A percentile compares a stretch with the other conserved stretches of the same genome.
phyloP scores from a whole-genome alignment of 2,797 vertebrate genomes.

The Danio kyathit region DNA sequence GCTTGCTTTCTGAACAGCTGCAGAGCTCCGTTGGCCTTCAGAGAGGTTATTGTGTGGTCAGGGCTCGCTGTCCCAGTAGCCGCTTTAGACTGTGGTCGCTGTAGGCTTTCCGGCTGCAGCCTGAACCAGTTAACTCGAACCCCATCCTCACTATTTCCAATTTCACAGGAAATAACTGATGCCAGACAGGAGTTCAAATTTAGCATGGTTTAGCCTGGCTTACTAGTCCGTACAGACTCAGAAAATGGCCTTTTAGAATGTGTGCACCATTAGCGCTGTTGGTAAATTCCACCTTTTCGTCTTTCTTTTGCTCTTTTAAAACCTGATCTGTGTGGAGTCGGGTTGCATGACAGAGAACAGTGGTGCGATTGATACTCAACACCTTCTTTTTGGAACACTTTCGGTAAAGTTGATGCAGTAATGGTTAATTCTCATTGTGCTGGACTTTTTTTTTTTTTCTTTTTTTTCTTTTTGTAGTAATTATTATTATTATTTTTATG shows the following conservation, averaged over 20 bases:
- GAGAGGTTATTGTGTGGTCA: constrained; percentile 44
- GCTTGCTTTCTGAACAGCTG: constrained; percentile 29
- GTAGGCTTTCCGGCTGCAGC: constrained; percentile 29
- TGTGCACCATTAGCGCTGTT: neutral
- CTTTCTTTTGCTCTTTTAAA: constrained; percentile 23
- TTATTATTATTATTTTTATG: too few species aligned
- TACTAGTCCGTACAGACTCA: neutral
- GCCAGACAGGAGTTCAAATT: constrained; percentile 37
- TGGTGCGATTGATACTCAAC: neutral
- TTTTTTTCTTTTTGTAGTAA: too few species aligned
- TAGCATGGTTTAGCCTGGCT: constrained; percentile 4
- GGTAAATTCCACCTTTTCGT: constrained; percentile 15
- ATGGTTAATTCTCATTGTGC: neutral
- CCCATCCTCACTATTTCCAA: constrained; percentile 6
- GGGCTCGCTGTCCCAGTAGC: constrained; percentile 6
- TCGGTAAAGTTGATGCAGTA: neutral
- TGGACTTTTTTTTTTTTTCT: neutral
- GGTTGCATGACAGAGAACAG: constrained; percentile 14
- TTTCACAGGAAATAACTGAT: constrained; percentile 41
- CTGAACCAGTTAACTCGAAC: constrained; percentile 27
- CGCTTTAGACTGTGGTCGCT: constrained; percentile 5
- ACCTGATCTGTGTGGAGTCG: constrained; percentile 10
- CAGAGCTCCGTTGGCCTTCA: constrained; percentile 30
- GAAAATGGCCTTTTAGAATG: constrained; percentile 1
- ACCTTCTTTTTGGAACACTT: constrained; percentile 4